Evolutionary conservation across 2,797 vertebrate genomes (phyloP).

Genomic region (Acanthurus lineatus): DNA sequence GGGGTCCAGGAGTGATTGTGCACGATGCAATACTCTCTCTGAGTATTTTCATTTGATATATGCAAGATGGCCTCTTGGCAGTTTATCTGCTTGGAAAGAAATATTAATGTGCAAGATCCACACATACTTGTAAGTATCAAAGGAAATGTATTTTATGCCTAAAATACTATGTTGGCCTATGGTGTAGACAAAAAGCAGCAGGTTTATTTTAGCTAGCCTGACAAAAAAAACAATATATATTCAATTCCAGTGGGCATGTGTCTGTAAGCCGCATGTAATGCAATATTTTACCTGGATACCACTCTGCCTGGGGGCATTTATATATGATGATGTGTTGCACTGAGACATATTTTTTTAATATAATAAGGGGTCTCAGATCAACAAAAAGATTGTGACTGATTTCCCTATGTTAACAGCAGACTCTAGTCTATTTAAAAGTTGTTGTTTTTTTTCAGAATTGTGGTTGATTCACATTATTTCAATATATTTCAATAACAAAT

Average conservation of each 20-base stretch:
- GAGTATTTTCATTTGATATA: constrained; percentile 70
- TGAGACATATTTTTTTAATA: too few relatives aligned
- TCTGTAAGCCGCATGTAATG: too few relatives aligned
- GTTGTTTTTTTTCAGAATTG: too few relatives aligned
- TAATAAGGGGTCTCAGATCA: too few relatives aligned
- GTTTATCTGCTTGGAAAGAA: constrained; percentile 80
- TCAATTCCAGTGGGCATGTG: neutral
- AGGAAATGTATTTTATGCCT: neutral
- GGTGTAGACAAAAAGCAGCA: neutral
- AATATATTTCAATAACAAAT: neutral
- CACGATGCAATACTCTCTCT: constrained; percentile 90
- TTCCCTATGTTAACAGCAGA: too few relatives aligned
- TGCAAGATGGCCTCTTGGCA: constrained; percentile 91
- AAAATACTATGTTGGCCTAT: neutral
- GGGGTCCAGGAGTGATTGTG: constrained; percentile 88
- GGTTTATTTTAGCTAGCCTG: neutral
- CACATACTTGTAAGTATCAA: neutral
- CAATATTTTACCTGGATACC: too few relatives aligned
- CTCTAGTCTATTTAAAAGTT: too few relatives aligned
- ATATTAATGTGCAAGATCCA: constrained; percentile 1
- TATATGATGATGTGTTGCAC: too few relatives aligned
- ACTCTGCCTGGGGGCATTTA: too few relatives aligned
- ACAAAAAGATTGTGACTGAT: too few relatives aligned
- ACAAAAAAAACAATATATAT: neutral
- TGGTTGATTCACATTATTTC: neutral